These are phyloP conservation scores for Synanceia verrucosa DNA, from an alignment of 2,797 vertebrate species.

Conservation along the genomic window DNA sequence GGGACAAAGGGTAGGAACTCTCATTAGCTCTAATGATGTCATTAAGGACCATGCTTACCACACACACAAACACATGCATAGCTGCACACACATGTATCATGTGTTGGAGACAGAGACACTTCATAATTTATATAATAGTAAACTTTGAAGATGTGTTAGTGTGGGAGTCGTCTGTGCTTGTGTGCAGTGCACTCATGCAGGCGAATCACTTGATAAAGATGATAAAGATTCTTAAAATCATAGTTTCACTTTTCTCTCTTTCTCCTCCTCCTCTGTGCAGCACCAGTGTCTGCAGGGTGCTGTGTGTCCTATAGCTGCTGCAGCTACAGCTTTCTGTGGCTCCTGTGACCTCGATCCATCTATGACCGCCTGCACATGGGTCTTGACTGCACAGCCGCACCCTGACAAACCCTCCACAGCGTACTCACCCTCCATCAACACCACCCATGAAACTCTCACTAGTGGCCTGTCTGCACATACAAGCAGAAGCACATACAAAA, in stretches of 20 bases:
- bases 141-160: neutral
- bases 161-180: neutral
- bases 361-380: constrained; percentile 81
- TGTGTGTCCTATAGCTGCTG: constrained; percentile 83
- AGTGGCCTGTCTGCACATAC: constrained; percentile 18
- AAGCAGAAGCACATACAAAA: constrained; percentile 30
- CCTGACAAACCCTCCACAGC: constrained; percentile 13
- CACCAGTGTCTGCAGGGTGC: constrained; percentile 78
- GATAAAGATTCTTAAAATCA: neutral
- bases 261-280: constrained; percentile 66
- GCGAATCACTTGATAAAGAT: neutral
- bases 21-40: constrained; percentile 77
- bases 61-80: constrained; percentile 8
- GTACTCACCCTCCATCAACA: constrained; percentile 27
- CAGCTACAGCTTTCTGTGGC: constrained; percentile 85
- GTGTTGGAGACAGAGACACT: neutral
- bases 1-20: constrained; percentile 65
- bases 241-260: neutral
- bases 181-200: neutral
- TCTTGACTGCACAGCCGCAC: constrained; percentile 54
- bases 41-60: constrained; percentile 56
- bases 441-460: constrained; percentile 57
- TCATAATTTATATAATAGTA: neutral
- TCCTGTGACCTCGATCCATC: constrained; percentile 87
- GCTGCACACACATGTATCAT: neutral